Conservation (phyloP, 2,797 vertebrate species). For the Schizopygopsis malacanthus region DNA sequence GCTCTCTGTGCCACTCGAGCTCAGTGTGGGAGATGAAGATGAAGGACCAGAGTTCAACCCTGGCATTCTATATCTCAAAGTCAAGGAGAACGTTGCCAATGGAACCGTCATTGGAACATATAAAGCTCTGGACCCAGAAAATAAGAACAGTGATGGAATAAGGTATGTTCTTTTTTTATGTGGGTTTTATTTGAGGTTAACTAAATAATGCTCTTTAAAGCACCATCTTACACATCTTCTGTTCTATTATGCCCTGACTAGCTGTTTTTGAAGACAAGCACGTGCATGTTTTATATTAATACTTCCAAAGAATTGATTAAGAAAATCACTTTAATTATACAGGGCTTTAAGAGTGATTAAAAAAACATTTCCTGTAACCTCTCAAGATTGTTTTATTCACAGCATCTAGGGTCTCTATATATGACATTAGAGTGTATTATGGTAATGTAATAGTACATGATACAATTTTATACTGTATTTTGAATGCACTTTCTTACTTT, state of each 20-base stretch:
- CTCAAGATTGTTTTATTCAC: not conserved
- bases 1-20: slow-evolving; percentile 73
- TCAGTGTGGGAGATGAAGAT: slow-evolving; percentile 78
- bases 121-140: slow-evolving; percentile 82
- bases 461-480: not conserved
- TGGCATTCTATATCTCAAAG: slow-evolving; percentile 67
- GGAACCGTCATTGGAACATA: slow-evolving; percentile 76
- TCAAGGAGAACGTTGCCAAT: slow-evolving; percentile 76
- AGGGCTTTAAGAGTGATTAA: not conserved
- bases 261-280: not conserved
- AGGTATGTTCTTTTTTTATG: slow-evolving; percentile 66
- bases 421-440: not conserved
- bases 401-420: not conserved
- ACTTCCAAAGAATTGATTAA: not conserved
- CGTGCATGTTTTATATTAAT: not conserved
- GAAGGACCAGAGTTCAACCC: slow-evolving; percentile 85
- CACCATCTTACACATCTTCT: not conserved
- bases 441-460: not conserved
- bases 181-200: not conserved
- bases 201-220: not conserved
- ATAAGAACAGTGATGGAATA: slow-evolving; percentile 75
- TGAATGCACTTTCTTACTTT: not conserved
- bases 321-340: not conserved
- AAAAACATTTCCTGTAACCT: not conserved
- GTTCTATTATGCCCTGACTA: not conserved